Conservation (phyloP, 2,113 vertebrate species). For the Oenanthe oenanthe region DNA sequence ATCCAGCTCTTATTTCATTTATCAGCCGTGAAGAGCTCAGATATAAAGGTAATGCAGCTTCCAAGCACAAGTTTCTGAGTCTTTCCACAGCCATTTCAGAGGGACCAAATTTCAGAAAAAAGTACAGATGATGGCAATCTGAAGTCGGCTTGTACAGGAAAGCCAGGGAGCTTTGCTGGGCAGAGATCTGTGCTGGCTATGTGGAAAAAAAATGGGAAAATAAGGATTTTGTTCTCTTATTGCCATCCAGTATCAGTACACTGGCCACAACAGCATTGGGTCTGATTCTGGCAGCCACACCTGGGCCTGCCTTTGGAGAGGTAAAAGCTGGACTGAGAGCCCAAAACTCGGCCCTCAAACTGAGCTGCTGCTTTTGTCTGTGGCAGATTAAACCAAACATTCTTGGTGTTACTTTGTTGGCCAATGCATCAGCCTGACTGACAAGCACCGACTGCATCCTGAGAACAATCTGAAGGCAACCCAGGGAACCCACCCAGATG, state of each 20-base stretch:
- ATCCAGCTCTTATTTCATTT: neutral
- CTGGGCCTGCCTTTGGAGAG: neutral
- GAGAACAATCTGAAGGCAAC: constrained; percentile 19
- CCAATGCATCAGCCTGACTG: constrained; percentile 29
- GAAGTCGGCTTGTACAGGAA: neutral
- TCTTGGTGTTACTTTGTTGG: neutral
- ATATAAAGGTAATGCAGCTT: neutral
- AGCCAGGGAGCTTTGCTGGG: neutral
- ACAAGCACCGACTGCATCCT: neutral
- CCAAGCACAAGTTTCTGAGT: neutral
- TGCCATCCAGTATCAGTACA: neutral
- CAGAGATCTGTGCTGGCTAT: neutral
- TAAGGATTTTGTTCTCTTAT: neutral
- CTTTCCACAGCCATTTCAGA: neutral
- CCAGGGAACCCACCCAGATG: neutral
- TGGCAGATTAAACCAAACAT: neutral
- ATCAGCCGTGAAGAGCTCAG: neutral
- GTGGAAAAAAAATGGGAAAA: neutral
- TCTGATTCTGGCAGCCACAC: neutral
- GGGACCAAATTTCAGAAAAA: neutral
- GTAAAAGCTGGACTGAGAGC: fast-evolving
- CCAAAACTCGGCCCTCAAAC: neutral
- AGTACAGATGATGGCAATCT: neutral
- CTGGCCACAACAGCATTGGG: fast-evolving
- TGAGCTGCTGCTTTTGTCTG: neutral